Base-by-base conservation (phyloP, 1,140 invertebrate genomes). In the Zaprionus africanus region DNA sequence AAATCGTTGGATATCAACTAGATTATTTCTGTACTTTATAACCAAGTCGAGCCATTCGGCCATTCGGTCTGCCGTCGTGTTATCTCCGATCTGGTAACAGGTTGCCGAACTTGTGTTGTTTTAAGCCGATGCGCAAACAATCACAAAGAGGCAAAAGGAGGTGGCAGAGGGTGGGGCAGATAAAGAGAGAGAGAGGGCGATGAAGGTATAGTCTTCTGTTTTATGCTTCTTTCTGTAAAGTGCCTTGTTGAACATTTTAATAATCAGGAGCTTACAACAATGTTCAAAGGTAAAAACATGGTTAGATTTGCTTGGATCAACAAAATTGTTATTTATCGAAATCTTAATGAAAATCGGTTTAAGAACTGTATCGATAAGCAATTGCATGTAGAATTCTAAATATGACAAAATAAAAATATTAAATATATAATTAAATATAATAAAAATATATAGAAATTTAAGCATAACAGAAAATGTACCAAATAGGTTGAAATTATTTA, bases 11-110 rank as follows among this genome's bases (percentile, higher is more conserved):
- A 78, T 78, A 78, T 72, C 68, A 78, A 69, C 64, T 78, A 74
- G 78, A 80, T 80, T 77, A 80, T 80, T 80, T 64, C 43, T 57
- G 64, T 78, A 36, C 68, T 80, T 80, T 80, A 80, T 74, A 49
- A 34, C 46, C 64, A 65, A 57, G 62, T 41, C 36, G 36, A n/a
- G n/a, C n/a, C n/a, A n/a, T n/a, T n/a, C n/a, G 46, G 7, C 46
- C 41, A 43, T 46, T 28, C 54, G 43, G 56, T 59, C 69, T 66
- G 12, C 15, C 11, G 1, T 46, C 26, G 36, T 60, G 36, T 69
- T 69, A 78, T 78, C 75, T 13, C 24, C 38, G 51, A 77, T 77
- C 75, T 77, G 28, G 56, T 63, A 73, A 67, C 75, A 77, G 75
- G 75, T 77, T 73, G 75, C 61, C 43, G 36, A 76, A 60, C 60